Evolutionary conservation across 2,888 invertebrate species (phyloP).

Genomic region (Oegoconia quadripuncta): DNA sequence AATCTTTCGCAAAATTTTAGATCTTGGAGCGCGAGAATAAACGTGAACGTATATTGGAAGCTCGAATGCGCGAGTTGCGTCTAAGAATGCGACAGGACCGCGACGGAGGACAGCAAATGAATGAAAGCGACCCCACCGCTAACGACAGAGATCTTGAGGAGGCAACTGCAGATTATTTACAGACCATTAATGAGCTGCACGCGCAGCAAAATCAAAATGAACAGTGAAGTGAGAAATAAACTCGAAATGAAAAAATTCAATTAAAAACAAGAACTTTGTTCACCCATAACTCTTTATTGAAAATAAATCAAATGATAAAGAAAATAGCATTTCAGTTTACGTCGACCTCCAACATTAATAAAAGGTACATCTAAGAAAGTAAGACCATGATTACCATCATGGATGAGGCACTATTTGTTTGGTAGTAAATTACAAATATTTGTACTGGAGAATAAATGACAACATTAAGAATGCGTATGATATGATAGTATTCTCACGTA

Average conservation of each 20-base stretch:
- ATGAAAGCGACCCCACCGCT: conserved; percentile 41
- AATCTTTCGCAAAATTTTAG: conserved; percentile 62
- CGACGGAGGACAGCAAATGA: conserved; percentile 36
- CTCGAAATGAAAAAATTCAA: too few relatives aligned
- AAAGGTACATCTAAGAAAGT: too few relatives aligned
- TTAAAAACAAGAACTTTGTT: too few relatives aligned
- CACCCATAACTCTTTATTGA: too few relatives aligned
- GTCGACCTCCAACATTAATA: too few relatives aligned
- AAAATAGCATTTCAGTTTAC: not conserved
- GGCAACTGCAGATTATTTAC: conserved; percentile 59
- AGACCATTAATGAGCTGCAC: conserved; percentile 49
- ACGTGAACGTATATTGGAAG: conserved; percentile 94
- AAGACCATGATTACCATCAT: too few relatives aligned
- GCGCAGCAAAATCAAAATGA: conserved; percentile 38
- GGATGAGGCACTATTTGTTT: too few relatives aligned
- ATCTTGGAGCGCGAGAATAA: conserved; percentile 94
- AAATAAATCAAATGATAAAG: too few relatives aligned
- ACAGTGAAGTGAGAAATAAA: not conserved
- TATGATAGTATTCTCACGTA: conserved; percentile 1
- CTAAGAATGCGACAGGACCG: conserved; percentile 77
- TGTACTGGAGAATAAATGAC: too few relatives aligned
- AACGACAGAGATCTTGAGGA: conserved; percentile 61
- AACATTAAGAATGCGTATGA: not conserved
- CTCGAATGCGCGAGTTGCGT: conserved; percentile 89
- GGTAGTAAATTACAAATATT: too few relatives aligned